Evolutionary conservation across 2,888 invertebrate species (phyloP), one percentile per base, ranked within the genome.

Genomic region (Athalia circularis): DNA sequence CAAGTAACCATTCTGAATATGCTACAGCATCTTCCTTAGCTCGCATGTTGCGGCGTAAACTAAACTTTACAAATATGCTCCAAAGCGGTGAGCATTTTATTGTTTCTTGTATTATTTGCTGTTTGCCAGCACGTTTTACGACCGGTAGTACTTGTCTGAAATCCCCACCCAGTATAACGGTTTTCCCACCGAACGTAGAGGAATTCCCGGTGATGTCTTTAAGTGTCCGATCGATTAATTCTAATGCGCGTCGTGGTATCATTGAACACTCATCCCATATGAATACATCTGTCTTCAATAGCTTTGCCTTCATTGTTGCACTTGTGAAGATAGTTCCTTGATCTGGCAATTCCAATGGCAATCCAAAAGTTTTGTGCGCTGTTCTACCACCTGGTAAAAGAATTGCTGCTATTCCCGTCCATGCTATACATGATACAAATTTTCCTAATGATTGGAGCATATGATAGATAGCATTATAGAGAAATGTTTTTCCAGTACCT

Each of bases 401-500:
- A 43, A 84, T 86, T 6, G 87, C 87, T n/a, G 87, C 87, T 50
- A 88, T 87, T 9, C 87, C 88, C 4, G 87, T 87, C 78, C 83
- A 86, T 0, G 88, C 87, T 74, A 87, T 84, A 62, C 81, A 80
- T 64, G 82, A 77, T 13, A 80, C 81, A 68, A 78, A 64, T 54
- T 80, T 77, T 67, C 57, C 78, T 75, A 76, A 9, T 13, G 80
- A 77, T 82, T 84, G 52, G 5, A 84, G 43, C 5, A 78, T 54
- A 70, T 79, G 72, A 4, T 81, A 78, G 5, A 87, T 62, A 6
- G 84, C 82, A 64, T 84, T 84, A 77, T 87, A 88, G 3, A 90
- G 78, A 80, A 83, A 90, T 1, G 90, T 91, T 83, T 91, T 91
- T 5, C 90, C 91, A 45, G 88, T 87, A 15, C 90, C 91, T 6